Evolutionary conservation across 2,888 invertebrate genomes (phyloP).

Genomic region (Auanema sp.): DNA sequence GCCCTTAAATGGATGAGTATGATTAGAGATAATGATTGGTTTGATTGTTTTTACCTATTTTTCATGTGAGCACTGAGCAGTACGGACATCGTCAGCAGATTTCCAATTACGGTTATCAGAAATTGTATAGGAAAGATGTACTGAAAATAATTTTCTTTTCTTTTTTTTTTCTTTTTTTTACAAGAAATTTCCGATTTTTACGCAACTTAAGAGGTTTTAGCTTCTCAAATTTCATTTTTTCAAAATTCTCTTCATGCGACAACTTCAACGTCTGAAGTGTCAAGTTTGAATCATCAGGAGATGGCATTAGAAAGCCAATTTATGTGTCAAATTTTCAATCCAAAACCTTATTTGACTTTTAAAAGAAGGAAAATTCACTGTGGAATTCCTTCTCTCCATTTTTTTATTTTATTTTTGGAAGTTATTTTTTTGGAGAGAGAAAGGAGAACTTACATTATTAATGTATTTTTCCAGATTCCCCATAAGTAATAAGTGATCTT

Average conservation of each 20-base stretch:
- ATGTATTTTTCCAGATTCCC: slow-evolving; percentile 39
- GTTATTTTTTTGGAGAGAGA: neutral
- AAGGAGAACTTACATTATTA: slow-evolving; percentile 31
- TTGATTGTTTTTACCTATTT: slow-evolving; percentile 34
- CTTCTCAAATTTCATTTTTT: no score
- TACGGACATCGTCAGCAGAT: slow-evolving; percentile 55
- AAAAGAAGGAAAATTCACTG: no score
- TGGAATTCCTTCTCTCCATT: no score
- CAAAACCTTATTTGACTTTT: no score
- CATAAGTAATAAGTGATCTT: slow-evolving; percentile 27
- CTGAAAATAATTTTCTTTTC: slow-evolving; percentile 30
- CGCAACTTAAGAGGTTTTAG: slow-evolving; percentile 2
- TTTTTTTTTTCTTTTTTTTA: no score
- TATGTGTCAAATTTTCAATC: no score
- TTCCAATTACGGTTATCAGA: slow-evolving; percentile 55
- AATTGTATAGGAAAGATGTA: slow-evolving; percentile 57
- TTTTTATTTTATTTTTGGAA: no score
- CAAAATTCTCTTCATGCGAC: no score
- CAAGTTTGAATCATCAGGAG: no score
- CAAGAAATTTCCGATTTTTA: neutral
- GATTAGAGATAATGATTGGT: neutral
- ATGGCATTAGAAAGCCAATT: no score
- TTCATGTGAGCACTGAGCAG: slow-evolving; percentile 47
- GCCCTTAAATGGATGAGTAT: slow-evolving; percentile 31
- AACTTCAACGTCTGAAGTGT: no score